phyloP scores from a whole-genome alignment of 37 sponge, comb jelly and placozoan species.

The Beroe forskalii region DNA sequence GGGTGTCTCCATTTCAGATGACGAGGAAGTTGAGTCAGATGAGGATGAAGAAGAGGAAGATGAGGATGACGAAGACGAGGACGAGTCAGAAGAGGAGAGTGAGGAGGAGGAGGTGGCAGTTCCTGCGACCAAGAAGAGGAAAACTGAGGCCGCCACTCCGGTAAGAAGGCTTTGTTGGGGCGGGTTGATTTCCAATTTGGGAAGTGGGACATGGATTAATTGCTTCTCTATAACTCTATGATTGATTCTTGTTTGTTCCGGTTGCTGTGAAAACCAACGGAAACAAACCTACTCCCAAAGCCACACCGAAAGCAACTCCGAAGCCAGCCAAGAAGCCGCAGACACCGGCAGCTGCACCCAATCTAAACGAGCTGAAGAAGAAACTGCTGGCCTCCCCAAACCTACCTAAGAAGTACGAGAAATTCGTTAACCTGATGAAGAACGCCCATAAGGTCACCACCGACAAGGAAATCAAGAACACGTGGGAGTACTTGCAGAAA shows the following conservation, averaged over 20 bases:
- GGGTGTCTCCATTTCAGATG: no score
- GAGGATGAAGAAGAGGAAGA: slow-evolving; percentile 20
- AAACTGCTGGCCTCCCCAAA: slow-evolving; percentile 71
- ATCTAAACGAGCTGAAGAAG: slow-evolving; percentile 68
- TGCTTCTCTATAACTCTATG: no score
- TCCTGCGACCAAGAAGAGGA: slow-evolving; percentile 47
- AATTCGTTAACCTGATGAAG: slow-evolving; percentile 74
- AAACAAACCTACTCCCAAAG: neutral
- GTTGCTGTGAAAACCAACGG: neutral
- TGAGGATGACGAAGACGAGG: slow-evolving; percentile 33
- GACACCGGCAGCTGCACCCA: slow-evolving; percentile 38
- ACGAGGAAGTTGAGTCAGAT: slow-evolving; percentile 1
- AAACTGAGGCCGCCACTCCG: slow-evolving; percentile 45
- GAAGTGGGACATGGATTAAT: no score
- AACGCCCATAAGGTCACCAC: slow-evolving; percentile 75
- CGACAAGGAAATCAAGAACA: slow-evolving; percentile 67
- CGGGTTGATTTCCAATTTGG: no score
- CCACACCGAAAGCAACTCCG: slow-evolving; percentile 1
- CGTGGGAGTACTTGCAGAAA: slow-evolving; percentile 52
- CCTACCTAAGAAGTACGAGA: slow-evolving; percentile 79
- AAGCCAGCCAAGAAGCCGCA: neutral
- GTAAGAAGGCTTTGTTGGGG: neutral
- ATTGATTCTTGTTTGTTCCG: neutral
- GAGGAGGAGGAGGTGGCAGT: slow-evolving; percentile 39
- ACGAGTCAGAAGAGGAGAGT: neutral